Percentiles rank a stretch among this genome's conserved stretches.
phyloP scores from a whole-genome alignment of 2,797 vertebrate species.

The Aulostomus chinensis region DNA sequence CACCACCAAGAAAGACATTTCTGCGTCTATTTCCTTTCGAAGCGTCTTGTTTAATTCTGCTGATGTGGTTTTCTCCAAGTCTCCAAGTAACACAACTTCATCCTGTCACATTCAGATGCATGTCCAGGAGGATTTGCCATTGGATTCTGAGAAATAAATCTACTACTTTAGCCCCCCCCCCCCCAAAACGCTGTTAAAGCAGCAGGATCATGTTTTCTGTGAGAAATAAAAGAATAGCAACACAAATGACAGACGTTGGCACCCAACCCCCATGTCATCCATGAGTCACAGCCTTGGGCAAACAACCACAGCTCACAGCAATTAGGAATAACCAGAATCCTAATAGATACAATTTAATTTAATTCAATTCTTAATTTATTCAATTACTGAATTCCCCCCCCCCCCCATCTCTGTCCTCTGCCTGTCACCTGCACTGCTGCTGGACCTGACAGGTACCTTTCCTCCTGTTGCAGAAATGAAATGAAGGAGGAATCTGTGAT shows the following conservation, averaged over 20 bases:
- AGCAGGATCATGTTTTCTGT: background rate
- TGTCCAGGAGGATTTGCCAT: no score
- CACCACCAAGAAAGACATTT: background rate
- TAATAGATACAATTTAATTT: slow-evolving; percentile 63
- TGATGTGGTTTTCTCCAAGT: no score
- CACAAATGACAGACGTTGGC: background rate
- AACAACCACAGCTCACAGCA: slow-evolving; percentile 49
- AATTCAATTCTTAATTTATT: slow-evolving; percentile 60
- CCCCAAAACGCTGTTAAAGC: no score
- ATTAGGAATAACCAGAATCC: slow-evolving; percentile 61
- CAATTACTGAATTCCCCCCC: slow-evolving; percentile 45
- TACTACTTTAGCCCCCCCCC: no score
- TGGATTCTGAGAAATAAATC: no score
- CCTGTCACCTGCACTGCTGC: slow-evolving; percentile 26
- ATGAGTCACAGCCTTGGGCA: slow-evolving; percentile 36
- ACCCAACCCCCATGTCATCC: slow-evolving; percentile 29
- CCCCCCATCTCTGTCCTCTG: slow-evolving; percentile 19
- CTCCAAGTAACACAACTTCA: no score
- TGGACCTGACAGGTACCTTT: slow-evolving; percentile 41
- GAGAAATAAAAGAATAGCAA: background rate
- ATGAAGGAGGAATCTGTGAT: no score
- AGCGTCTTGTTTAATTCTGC: no score
- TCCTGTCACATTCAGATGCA: no score
- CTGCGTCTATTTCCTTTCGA: no score
- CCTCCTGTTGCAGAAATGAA: slow-evolving; percentile 44